Conservation (phyloP, 2,888 invertebrate species). For the Galeopsomyia nigrocyanea region DNA sequence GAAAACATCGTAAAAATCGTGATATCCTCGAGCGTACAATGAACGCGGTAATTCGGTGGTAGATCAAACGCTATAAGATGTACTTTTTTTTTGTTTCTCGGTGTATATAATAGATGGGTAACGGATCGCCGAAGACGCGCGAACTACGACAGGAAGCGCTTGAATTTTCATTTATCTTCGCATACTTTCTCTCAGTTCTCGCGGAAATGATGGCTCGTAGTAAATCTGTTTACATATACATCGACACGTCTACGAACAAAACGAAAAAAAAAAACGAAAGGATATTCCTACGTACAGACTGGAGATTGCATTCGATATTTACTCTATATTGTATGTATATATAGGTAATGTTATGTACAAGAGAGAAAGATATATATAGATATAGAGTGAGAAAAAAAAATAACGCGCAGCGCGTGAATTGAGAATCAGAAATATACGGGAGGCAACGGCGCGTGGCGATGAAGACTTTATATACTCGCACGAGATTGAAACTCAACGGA, state of each 20-base stretch:
- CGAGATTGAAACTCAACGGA: neutral
- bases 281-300: no score
- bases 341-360: no score
- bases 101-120: neutral
- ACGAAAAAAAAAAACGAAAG: no score
- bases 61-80: constrained; percentile 12
- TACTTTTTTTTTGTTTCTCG: constrained; percentile 46
- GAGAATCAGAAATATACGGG: no score
- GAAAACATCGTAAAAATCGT: neutral
- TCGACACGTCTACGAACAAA: no score
- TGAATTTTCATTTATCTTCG: constrained; percentile 19
- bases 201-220: neutral
- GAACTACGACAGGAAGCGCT: constrained; percentile 34
- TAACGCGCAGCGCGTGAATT: no score
- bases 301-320: no score
- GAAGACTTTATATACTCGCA: neutral
- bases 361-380: no score
- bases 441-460: no score
- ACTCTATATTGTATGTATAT: no score
- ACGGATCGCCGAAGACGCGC: constrained; percentile 26
- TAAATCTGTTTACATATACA: no score
- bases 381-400: no score
- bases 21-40: constrained; percentile 24
- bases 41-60: constrained; percentile 45
- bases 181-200: constrained; percentile 5